Evolutionary conservation across 2,888 invertebrate genomes (phyloP).

Genomic region (Magallana nippona): DNA sequence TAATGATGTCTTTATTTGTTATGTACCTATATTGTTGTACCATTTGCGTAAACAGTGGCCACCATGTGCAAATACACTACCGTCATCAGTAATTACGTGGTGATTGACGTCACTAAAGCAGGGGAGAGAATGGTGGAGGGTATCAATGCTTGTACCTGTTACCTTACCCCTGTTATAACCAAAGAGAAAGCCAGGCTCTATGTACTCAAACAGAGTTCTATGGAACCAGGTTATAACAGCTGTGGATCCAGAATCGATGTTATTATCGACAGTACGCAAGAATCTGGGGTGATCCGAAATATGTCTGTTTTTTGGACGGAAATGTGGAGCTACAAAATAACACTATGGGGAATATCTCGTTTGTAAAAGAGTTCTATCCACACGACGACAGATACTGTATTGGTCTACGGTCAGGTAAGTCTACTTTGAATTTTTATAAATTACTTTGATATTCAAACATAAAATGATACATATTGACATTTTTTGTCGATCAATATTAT

Average conservation of each 20-base stretch:
- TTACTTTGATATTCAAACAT: too few species aligned
- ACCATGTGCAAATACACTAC: constrained; percentile 16
- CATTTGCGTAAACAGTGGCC: constrained; percentile 30
- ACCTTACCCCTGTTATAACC: not conserved
- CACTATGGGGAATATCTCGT: not conserved
- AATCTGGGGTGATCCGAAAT: not conserved
- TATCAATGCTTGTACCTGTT: constrained; percentile 8
- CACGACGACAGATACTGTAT: constrained; percentile 9
- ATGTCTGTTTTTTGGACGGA: not conserved
- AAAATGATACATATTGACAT: too few species aligned
- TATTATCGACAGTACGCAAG: not conserved
- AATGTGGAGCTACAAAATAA: constrained; percentile 13
- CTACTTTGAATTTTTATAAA: too few species aligned
- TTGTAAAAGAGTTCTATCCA: not conserved
- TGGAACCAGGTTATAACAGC: not conserved
- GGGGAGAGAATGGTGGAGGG: not conserved
- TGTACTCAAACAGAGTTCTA: not conserved
- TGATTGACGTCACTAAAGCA: constrained; percentile 23
- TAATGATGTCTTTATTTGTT: too few species aligned
- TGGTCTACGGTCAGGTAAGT: not conserved
- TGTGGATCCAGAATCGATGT: constrained; percentile 33
- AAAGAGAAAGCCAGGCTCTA: not conserved
- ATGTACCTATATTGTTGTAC: not conserved
- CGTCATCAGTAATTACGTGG: not conserved
- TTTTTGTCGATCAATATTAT: too few species aligned